Evolutionary conservation across 2,113 vertebrate genomes (phyloP).

Genomic region (Laticauda laticaudata): DNA sequence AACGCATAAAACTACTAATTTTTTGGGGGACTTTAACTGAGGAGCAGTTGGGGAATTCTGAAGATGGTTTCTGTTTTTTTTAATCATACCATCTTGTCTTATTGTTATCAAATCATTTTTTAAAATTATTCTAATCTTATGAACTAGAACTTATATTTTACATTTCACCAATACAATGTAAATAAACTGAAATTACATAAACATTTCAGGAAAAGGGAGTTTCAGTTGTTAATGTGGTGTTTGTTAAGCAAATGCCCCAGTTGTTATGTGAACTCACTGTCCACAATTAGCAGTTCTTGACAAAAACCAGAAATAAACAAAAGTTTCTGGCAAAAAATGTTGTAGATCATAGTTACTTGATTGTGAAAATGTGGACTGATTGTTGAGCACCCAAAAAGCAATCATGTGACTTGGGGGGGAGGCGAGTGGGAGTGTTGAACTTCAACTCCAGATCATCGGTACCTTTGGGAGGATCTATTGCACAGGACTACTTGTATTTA

Average conservation of each 20-base stretch:
- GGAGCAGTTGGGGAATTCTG: neutral
- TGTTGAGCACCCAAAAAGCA: neutral
- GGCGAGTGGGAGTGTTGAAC: neutral
- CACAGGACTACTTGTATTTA: neutral
- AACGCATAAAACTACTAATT: neutral
- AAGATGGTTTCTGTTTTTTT: neutral
- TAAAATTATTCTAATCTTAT: neutral
- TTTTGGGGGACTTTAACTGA: neutral
- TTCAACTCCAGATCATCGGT: neutral
- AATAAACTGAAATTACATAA: constrained; percentile 22
- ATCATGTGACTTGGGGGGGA: neutral
- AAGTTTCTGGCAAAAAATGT: neutral
- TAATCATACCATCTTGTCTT: neutral
- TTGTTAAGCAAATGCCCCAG: neutral
- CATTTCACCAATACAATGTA: constrained; percentile 36
- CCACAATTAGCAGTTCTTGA: neutral
- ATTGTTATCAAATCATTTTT: neutral
- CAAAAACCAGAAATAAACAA: neutral
- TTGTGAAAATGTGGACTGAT: neutral
- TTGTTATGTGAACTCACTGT: neutral
- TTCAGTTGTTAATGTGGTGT: neutral
- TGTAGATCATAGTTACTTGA: neutral
- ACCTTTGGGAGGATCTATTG: neutral
- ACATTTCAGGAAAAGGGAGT: neutral
- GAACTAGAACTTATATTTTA: constrained; percentile 8